These are phyloP conservation scores for Porites divaricata DNA, from an alignment of 92 coral and sea anemone genomes.

Conservation along the genomic window DNA sequence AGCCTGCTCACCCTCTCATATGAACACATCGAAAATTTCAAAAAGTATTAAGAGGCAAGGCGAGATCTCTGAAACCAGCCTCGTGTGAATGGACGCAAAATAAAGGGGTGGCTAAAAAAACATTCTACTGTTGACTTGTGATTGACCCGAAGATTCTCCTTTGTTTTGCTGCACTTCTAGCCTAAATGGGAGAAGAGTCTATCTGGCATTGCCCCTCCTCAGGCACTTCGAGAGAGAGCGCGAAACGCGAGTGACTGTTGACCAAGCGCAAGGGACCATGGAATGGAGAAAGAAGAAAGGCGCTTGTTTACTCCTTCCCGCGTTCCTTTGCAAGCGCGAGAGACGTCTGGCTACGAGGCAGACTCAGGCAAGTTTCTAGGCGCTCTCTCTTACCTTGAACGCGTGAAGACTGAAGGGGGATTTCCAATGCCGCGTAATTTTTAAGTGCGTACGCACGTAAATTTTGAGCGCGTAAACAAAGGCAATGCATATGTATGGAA, in stretches of 20 bases:
- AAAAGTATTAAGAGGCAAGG: neutral
- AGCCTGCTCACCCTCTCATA: too few species aligned
- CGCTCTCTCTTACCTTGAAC: neutral
- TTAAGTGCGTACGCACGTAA: too few species aligned
- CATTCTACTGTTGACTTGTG: neutral
- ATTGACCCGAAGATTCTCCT: neutral
- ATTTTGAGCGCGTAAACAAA: too few species aligned
- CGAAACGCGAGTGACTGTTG: neutral
- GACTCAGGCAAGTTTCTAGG: constrained; percentile 4
- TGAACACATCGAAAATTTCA: too few species aligned
- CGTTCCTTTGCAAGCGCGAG: constrained; percentile 1
- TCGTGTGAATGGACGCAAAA: neutral
- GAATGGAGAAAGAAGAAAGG: neutral
- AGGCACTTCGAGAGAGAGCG: neutral
- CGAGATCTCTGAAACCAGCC: constrained; percentile 5
- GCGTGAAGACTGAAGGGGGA: too few species aligned
- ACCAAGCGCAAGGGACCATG: too few species aligned
- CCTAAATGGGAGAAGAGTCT: neutral
- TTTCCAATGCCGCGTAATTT: too few species aligned
- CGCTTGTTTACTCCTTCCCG: neutral
- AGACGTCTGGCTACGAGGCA: neutral
- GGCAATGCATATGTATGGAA: too few species aligned
- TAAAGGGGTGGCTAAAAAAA: neutral
- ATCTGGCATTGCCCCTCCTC: neutral
- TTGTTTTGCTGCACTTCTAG: neutral